Conservation (phyloP, 2,888 invertebrate genomes). For the Trichopria drosophilae region DNA sequence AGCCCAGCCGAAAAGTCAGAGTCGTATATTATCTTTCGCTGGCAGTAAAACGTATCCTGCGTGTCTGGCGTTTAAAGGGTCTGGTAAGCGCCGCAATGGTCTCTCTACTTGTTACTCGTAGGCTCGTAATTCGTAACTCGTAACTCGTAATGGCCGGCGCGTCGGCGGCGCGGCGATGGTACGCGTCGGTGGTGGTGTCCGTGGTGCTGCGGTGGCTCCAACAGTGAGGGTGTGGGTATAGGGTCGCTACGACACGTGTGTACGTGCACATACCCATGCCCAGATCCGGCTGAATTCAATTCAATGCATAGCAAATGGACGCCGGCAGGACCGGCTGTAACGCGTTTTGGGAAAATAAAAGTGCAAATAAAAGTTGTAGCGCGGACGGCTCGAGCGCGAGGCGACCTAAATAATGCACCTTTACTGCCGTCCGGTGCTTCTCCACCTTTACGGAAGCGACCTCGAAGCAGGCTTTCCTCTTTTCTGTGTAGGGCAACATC, state of each 20-base stretch:
- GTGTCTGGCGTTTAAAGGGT: too few relatives aligned
- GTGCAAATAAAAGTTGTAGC: slow-evolving; percentile 47
- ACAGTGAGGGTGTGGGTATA: not conserved
- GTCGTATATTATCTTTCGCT: slow-evolving; percentile 9
- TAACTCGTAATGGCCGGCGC: slow-evolving; percentile 35
- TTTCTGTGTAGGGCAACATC: slow-evolving; percentile 25
- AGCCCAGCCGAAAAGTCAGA: slow-evolving; percentile 1
- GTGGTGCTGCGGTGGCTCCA: too few relatives aligned
- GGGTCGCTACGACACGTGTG: slow-evolving; percentile 6
- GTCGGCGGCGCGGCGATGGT: too few relatives aligned
- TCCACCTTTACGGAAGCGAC: slow-evolving; percentile 31
- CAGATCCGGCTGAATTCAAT: slow-evolving; percentile 46
- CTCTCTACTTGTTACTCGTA: slow-evolving; percentile 27
- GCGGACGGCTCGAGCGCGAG: slow-evolving; percentile 35
- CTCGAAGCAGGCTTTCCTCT: slow-evolving; percentile 21
- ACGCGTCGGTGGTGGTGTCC: too few relatives aligned
- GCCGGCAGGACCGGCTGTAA: slow-evolving; percentile 38
- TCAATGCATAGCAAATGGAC: slow-evolving; percentile 51
- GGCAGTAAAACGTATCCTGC: too few relatives aligned
- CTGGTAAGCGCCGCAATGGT: too few relatives aligned
- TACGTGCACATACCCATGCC: slow-evolving; percentile 29
- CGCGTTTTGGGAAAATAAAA: slow-evolving; percentile 40
- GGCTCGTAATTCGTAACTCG: slow-evolving; percentile 34
- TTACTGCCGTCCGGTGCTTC: slow-evolving; percentile 39
- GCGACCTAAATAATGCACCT: slow-evolving; percentile 47